Evolutionary conservation across 2,797 vertebrate species (phyloP), one percentile per base, ranked within the genome.

Genomic region (Protosalanx chinensis): DNA sequence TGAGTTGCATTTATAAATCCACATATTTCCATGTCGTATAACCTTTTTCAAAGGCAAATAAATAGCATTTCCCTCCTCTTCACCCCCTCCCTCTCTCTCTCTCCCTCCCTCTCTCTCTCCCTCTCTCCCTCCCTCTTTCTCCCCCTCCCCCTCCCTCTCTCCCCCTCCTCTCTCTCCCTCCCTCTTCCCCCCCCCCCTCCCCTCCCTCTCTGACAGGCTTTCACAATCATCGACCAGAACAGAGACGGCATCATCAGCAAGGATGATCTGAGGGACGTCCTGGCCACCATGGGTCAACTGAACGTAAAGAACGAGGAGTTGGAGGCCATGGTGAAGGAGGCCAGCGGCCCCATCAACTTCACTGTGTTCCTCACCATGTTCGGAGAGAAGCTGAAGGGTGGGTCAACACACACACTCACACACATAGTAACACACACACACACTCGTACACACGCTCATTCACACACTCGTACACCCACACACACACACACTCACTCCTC

Each of bases 211-310:
- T 1, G 32, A 20, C 74, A 97, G 95, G 95, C 96, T 77, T 97
- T 97, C 93, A 96, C 95, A 74, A 96, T 97, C 84, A 97, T 97
- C 2, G 96, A 98, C 91, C 96, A 98, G 92, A 98, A 98, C 91
- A 94, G 96, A 81, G 96, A 98, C 84, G 96, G 96, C 73, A 96
- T 97, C 90, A 98, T 98, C 78, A 95, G 94, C 91, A 97, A 96
- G 87, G 95, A 96, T 15, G 96, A 98, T 62, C 90, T 98, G 67
- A 92, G 95, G 85, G 96, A 97, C 73, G 96, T 96, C 80, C 90
- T 97, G 71, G 96, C 94, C 74, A 92, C 94, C 80, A 95, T 97
- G 96, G 96, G 96, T 87, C 95, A 95, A 76, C 89, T 97, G 82
- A 97, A 97, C 18, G 93, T 95, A 87, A 95, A 96, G 92, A 96